phyloP scores from a whole-genome alignment of 2,888 invertebrate genomes.

The Hyposoter dolosus region DNA sequence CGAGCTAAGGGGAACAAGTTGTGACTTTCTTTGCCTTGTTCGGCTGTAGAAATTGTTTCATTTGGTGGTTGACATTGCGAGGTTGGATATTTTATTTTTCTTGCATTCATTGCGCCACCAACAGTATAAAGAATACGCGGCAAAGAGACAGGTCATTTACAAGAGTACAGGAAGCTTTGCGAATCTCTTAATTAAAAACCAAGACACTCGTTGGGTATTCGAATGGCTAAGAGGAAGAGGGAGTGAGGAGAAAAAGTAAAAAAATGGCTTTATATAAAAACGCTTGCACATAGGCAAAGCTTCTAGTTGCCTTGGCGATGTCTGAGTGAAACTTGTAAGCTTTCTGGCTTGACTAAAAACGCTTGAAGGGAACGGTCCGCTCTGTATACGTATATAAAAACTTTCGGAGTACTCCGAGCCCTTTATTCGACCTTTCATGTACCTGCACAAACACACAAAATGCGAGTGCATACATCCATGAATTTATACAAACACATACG shows the following conservation, averaged over 20 bases:
- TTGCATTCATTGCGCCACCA: background rate
- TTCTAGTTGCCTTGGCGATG: constrained; percentile 12
- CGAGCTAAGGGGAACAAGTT: background rate
- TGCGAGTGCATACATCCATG: background rate
- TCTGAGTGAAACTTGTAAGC: constrained; percentile 42
- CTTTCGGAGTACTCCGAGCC: constrained; percentile 26
- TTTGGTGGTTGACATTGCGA: constrained; percentile 2
- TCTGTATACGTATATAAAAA: background rate
- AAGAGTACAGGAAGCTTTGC: constrained; percentile 22
- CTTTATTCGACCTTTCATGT: background rate
- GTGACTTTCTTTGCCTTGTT: background rate
- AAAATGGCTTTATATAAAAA: constrained; percentile 9
- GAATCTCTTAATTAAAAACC: constrained; percentile 49
- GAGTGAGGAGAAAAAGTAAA: background rate
- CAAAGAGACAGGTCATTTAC: constrained; percentile 47
- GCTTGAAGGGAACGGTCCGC: constrained; percentile 22
- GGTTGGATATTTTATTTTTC: background rate
- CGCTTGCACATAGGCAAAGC: background rate
- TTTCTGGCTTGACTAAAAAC: constrained; percentile 37
- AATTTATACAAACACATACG: background rate
- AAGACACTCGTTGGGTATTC: constrained; percentile 37
- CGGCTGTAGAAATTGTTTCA: background rate
- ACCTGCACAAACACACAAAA: background rate
- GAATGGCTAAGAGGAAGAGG: background rate
- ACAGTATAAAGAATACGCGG: constrained; percentile 13